These are phyloP conservation scores for Plemyria rubiginata DNA, from an alignment of 2,888 invertebrate species.

Conservation along the genomic window DNA sequence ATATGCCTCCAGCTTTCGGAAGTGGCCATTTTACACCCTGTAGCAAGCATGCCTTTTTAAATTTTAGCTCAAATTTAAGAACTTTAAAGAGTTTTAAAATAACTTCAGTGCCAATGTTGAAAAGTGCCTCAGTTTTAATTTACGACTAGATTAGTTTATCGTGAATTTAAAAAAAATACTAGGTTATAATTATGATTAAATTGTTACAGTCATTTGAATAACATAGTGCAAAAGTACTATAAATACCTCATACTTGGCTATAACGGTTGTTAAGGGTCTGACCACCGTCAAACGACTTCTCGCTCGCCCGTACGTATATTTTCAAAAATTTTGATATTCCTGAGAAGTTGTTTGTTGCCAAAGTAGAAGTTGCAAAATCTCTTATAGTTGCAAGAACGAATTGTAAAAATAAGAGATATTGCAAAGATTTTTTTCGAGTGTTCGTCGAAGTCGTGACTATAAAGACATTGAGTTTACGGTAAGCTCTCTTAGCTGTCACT, in stretches of 20 bases:
- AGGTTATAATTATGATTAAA: conserved; percentile 10
- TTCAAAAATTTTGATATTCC: no score
- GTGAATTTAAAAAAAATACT: conserved; percentile 10
- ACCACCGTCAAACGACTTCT: no score
- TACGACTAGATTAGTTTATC: conserved; percentile 1
- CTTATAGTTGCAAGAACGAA: no score
- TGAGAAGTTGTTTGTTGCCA: no score
- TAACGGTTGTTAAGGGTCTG: no score
- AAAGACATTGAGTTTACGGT: no score
- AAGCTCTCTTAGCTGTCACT: conserved; percentile 31
- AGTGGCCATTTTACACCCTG: neutral
- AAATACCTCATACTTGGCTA: neutral
- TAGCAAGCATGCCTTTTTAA: neutral
- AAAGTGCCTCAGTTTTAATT: conserved; percentile 45
- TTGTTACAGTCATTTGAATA: conserved; percentile 11
- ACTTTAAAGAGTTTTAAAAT: conserved; percentile 3
- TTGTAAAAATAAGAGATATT: no score
- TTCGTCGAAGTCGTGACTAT: no score
- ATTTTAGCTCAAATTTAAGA: neutral
- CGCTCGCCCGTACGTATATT: no score
- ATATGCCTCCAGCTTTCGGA: no score
- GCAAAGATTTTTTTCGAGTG: no score
- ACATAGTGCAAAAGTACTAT: conserved; percentile 3
- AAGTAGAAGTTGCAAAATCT: no score
- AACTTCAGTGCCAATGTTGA: conserved; percentile 43